Percentiles rank a stretch among this genome's conserved stretches.
phyloP scores from a whole-genome alignment of 2,113 vertebrate species.

The Arvicanthis niloticus region DNA sequence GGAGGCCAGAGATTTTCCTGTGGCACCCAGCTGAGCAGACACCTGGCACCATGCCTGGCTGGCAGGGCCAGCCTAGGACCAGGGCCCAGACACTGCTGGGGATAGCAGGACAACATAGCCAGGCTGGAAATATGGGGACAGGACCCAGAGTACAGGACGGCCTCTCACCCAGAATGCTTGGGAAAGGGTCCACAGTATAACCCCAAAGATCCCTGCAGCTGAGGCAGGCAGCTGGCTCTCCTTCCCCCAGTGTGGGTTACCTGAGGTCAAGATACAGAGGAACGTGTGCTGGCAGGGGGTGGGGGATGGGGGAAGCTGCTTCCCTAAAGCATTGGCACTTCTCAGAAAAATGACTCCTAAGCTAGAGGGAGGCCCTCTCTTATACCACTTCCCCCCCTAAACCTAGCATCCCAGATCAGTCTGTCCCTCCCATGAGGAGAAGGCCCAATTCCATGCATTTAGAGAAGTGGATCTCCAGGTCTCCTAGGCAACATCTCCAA shows the following conservation, averaged over 20 bases:
- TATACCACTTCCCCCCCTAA: conserved; percentile 75
- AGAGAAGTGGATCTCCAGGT: conserved; percentile 31
- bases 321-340: conserved; percentile 79
- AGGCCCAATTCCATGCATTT: neutral
- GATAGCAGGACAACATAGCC: conserved; percentile 60
- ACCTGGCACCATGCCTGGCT: conserved; percentile 78
- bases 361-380: neutral
- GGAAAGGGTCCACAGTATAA: conserved; percentile 31
- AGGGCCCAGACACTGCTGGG: conserved; percentile 76
- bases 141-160: neutral
- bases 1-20: conserved; percentile 72
- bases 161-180: conserved; percentile 51
- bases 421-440: conserved; percentile 39
- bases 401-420: conserved; percentile 56
- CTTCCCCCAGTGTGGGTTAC: conserved; percentile 75
- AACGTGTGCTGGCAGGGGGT: neutral
- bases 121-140: conserved; percentile 46
- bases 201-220: neutral
- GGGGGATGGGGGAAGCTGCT: conserved; percentile 73
- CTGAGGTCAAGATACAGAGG: conserved; percentile 77
- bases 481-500: neutral
- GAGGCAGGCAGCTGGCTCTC: conserved; percentile 64
- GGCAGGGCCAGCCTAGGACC: conserved; percentile 76
- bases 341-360: conserved; percentile 82
- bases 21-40: conserved; percentile 79